Conservation (phyloP, 2,797 vertebrate species). For the Steatocranus sp. region DNA sequence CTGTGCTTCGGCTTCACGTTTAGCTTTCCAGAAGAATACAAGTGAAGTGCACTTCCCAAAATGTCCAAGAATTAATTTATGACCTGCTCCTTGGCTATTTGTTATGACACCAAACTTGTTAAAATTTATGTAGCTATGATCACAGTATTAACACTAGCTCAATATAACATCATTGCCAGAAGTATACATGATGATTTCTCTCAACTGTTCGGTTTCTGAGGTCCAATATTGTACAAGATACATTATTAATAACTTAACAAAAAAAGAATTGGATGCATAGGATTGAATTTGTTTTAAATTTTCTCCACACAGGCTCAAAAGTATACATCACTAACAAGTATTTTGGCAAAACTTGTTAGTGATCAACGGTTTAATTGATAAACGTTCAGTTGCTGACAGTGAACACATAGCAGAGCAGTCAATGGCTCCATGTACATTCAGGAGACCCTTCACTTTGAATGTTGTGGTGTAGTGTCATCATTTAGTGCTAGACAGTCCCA, state of each 20-base stretch:
- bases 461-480: not conserved
- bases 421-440: no score
- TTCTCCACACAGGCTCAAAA: not conserved
- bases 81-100: not conserved
- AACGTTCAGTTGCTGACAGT: not conserved
- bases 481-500: not conserved
- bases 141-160: not conserved
- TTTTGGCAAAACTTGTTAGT: not conserved
- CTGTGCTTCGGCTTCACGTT: not conserved
- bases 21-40: not conserved
- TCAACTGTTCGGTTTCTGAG: not conserved
- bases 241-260: not conserved
- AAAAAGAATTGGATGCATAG: not conserved
- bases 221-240: not conserved
- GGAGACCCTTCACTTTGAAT: not conserved
- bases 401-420: not conserved
- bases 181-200: not conserved
- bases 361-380: not conserved
- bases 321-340: not conserved
- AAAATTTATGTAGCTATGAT: not conserved
- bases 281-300: no score
- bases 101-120: not conserved
- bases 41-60: not conserved
- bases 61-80: not conserved
- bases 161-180: not conserved